A percentile compares a stretch with the other conserved stretches of the same genome.
phyloP scores from a whole-genome alignment of 2,888 invertebrate genomes.

The Melitaea athalia region DNA sequence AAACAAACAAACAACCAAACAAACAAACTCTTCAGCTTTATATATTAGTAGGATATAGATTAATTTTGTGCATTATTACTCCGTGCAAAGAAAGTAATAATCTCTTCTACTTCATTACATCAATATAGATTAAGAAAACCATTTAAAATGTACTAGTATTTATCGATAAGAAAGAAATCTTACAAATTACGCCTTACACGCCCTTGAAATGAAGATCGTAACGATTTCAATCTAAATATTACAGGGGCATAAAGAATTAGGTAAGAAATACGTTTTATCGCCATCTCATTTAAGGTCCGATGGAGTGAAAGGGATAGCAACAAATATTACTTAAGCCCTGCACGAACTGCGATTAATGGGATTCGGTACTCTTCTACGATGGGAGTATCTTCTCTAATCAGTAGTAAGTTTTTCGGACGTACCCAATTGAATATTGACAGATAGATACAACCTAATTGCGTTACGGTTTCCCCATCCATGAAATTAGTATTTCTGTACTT shows the following conservation, averaged over 20 bases:
- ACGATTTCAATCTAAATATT: conserved; percentile 7
- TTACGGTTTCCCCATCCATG: neutral
- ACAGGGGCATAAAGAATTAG: conserved; percentile 1
- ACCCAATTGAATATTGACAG: conserved; percentile 31
- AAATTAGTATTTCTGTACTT: conserved; percentile 12
- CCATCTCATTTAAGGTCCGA: neutral
- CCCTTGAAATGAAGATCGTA: neutral
- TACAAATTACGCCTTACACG: neutral
- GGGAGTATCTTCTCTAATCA: conserved; percentile 36
- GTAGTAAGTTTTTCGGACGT: conserved; percentile 32
- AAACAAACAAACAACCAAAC: too few relatives aligned
- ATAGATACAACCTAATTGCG: conserved; percentile 19
- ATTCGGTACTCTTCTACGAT: conserved; percentile 25
- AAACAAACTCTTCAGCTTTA: too few relatives aligned
- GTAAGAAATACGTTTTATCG: conserved; percentile 3
- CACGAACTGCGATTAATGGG: conserved; percentile 36
- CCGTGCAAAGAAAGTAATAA: too few relatives aligned
- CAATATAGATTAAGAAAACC: too few relatives aligned
- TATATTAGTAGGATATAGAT: too few relatives aligned
- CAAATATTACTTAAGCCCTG: conserved; percentile 15
- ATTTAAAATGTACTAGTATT: too few relatives aligned
- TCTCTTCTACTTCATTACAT: too few relatives aligned
- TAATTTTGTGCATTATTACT: too few relatives aligned
- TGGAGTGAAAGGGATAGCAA: neutral
- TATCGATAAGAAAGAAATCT: neutral